Conservation (phyloP, 2,113 vertebrate genomes). For the Colinus virginianus region DNA sequence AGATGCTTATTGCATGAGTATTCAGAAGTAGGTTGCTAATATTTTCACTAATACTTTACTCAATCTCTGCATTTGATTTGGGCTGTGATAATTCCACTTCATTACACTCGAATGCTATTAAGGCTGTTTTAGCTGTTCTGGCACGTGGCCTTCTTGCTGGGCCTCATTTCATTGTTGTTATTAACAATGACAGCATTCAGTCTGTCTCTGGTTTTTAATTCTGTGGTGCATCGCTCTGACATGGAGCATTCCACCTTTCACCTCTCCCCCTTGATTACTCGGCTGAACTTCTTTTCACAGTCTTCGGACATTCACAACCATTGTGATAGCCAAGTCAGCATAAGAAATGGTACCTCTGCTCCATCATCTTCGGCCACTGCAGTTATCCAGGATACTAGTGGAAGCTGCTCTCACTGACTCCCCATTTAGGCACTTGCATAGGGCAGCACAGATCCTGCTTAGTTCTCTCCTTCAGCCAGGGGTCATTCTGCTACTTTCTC, state of each 20-base stretch:
- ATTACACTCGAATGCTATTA: neutral
- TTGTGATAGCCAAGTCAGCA: rapidly evolving
- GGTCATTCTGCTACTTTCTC: neutral
- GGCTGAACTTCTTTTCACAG: neutral
- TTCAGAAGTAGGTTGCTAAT: neutral
- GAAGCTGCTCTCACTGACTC: neutral
- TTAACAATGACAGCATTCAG: neutral
- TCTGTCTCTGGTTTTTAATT: neutral
- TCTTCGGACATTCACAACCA: neutral
- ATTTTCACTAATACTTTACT: neutral
- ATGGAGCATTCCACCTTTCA: neutral
- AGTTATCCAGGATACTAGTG: neutral
- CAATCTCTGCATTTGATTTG: neutral
- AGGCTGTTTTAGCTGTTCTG: neutral
- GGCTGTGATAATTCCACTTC: slow-evolving; percentile 6
- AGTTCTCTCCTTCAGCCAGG: neutral
- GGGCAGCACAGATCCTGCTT: neutral
- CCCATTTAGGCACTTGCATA: no score
- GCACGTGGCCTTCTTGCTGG: neutral
- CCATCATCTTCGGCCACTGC: neutral
- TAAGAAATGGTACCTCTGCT: neutral
- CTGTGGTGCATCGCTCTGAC: neutral
- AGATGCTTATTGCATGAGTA: rapidly evolving
- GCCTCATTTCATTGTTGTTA: neutral
- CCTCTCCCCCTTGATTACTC: neutral